These are phyloP conservation scores for Tachysurus fulvidraco DNA, from an alignment of 2,113 vertebrate genomes.

Conservation along the genomic window DNA sequence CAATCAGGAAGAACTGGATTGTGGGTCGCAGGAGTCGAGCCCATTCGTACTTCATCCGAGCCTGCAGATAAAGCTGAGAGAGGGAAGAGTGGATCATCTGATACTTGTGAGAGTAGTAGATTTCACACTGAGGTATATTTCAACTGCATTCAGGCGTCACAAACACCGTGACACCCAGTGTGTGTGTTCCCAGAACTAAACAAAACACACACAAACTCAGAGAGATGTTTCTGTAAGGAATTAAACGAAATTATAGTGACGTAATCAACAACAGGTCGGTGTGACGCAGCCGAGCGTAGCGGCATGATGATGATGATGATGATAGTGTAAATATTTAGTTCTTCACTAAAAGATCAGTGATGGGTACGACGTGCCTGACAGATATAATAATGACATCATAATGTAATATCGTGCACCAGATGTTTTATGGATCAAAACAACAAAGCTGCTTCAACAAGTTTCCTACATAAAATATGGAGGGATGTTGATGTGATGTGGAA, in stretches of 20 bases:
- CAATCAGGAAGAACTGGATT: slow-evolving; percentile 88
- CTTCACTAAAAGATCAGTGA: not conserved
- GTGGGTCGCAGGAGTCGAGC: slow-evolving; percentile 90
- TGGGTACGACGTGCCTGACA: not conserved
- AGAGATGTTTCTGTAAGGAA: not conserved
- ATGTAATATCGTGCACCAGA: not conserved
- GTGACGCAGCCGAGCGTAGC: not conserved
- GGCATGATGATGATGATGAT: not conserved
- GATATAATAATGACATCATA: too few relatives aligned
- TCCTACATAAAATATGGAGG: not conserved
- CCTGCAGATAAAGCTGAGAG: slow-evolving; percentile 90
- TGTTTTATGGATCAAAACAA: not conserved
- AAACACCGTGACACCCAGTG: not conserved
- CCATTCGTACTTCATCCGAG: slow-evolving; percentile 87
- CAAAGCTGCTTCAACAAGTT: not conserved
- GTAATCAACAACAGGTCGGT: not conserved
- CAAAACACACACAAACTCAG: not conserved
- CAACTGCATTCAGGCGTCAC: not conserved
- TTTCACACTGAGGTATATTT: too few relatives aligned
- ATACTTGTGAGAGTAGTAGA: too few relatives aligned
- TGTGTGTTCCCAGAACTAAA: not conserved
- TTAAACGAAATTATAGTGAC: not conserved
- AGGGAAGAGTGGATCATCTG: not conserved
- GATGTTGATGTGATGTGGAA: not conserved
- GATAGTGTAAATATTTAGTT: not conserved